Evolutionary conservation across 2,797 vertebrate species (phyloP), one percentile per base, ranked within the genome.

Genomic region (Meda fulgida): DNA sequence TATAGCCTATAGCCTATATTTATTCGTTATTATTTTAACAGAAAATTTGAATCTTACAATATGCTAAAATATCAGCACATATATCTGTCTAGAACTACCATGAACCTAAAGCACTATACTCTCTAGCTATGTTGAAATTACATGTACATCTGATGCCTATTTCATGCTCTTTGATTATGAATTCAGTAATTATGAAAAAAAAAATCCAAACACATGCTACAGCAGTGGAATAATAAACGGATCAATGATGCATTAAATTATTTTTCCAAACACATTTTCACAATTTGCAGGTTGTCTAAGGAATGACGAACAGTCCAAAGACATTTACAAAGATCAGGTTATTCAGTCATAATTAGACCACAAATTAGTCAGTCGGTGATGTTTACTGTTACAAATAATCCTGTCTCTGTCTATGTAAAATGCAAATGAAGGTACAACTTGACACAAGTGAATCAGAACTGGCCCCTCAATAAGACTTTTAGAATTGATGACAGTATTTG

Each of bases 401-500:
- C 43, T 21, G 7, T 75, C 40, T 65, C 55, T 38, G 71, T 65
- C 53, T 65, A 31, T 51, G 81, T 51, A 21, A 51, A 65, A 53
- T 83, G 81, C 43, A 65, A 65, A 48, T 51, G 40, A 82, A 82
- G 67, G 4, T 18, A 13, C 29, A 71, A 66, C 55, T 43, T 29
- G 26, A 46, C 65, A 38, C 66, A 31, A 46, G 31, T 78, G 85
- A 75, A 63, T 72, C 80, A 63, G 26, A 73, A 72, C 40, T 46
- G 26, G 53, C 11, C 10, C n/a, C 60, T 66, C 36, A 67, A 75
- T 65, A 26, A 72, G 43, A 78, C 46, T 80, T 81, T 84, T 26
- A 80, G 87, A 91, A 89, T 83, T 83, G n/a, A 88, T n/a, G 4
- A 88, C 67, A 0, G 51, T 60, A 29, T 43, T 73, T 51, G 78